Base-by-base conservation (phyloP, 2,113 vertebrate species). In the Saimiri boliviensis region DNA sequence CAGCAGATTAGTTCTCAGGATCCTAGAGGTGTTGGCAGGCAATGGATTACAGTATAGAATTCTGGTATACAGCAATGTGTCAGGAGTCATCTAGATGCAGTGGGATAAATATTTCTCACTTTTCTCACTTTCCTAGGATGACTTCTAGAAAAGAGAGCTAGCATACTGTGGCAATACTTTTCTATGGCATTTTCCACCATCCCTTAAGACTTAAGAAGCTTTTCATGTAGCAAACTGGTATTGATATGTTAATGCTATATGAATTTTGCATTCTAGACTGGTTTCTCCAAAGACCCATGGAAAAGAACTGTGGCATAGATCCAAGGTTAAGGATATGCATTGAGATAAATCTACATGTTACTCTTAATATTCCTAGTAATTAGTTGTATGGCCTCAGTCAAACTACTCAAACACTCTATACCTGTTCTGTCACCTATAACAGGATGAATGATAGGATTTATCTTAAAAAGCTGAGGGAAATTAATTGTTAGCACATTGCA, bases 41-140 rank as follows among this genome's bases (percentile, higher is more conserved):
- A 80, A 21, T 80, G 21, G 70, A 63, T 73, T 83, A 6, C 77
- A 97, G 49, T 86, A 49, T 47, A 97, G 63, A 66, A 94, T 73
- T 95, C 47, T 81, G 40, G 89, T 81, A 37, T 58, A 89, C 10
- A 90, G 63, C 85, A 97, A 14, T 54, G 40, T 96, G 92, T 80
- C 76, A 74, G 95, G 40, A 19, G 0, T 95, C 96, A 96, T 82
- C 91, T 94, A 42, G 66, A 94, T 76, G 96, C 92, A 96, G 86
- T 95, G 95, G 97, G n/a, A 82, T 2, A 92, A 89, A 71, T 54
- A 37, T 68, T 45, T 63, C 10, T 93, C 74, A 88, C 54, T 32
- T 70, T 45, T 42, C 25, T 93, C 74, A 88, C 54, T 32, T 70
- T 45, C 37, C 25, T 19, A 71, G 8, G 35, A 54, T 86, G 21